Conservation (phyloP, 2,888 invertebrate species). For the Mantis religiosa region DNA sequence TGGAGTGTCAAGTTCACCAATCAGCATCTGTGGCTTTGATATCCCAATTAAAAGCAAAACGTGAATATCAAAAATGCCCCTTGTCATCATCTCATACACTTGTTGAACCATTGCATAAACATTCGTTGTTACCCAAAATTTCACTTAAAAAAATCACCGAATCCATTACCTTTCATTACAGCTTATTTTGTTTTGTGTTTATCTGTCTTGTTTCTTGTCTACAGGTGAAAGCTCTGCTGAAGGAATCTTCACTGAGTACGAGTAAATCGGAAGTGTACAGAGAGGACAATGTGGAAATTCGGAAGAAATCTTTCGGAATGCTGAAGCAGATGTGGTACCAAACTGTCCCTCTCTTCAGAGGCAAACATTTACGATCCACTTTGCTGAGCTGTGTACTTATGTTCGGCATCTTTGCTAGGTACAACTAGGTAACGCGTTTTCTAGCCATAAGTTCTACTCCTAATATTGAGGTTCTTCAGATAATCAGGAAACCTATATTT, state of each 20-base stretch:
- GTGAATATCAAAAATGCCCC: no score
- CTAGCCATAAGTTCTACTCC: not conserved
- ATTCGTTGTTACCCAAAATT: no score
- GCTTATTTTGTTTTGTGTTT: no score
- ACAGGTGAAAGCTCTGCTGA: not conserved
- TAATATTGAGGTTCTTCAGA: not conserved
- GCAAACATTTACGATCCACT: conserved; percentile 40
- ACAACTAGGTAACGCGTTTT: conserved; percentile 17
- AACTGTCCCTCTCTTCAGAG: conserved; percentile 42
- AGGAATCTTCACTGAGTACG: not conserved
- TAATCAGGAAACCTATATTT: no score
- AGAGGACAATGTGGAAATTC: not conserved
- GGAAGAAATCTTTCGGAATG: not conserved
- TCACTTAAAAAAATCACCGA: no score
- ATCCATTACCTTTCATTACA: no score
- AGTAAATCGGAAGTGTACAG: not conserved
- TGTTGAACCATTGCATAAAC: no score
- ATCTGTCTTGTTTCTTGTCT: not conserved
- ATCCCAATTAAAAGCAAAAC: no score
- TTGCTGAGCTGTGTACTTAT: conserved; percentile 43
- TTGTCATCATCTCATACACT: no score
- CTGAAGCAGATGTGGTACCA: conserved; percentile 41
- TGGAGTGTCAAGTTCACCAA: no score
- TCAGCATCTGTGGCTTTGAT: no score
- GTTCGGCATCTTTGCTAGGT: conserved; percentile 44